Evolutionary conservation across 30 jellyfish, hydroid and myxozoan species (phyloP).

Genomic region (Aurelia aurita complex sp. Pacific): DNA sequence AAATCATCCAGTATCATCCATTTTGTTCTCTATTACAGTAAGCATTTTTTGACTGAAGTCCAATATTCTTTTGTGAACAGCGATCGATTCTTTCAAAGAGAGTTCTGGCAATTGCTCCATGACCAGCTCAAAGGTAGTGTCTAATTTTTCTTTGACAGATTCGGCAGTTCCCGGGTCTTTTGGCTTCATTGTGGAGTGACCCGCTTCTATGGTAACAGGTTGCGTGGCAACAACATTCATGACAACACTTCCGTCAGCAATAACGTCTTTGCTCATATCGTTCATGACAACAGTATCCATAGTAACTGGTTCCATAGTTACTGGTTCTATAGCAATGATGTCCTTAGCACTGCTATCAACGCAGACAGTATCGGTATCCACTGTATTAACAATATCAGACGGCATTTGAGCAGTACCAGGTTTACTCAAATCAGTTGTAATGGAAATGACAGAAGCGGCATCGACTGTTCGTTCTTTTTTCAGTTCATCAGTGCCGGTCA

Average conservation of each 20-base stretch:
- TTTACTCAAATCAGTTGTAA: too few relatives aligned
- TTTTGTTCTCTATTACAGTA: slow-evolving; percentile 14
- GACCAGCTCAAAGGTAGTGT: not conserved
- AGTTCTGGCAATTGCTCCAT: not conserved
- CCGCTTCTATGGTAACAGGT: not conserved
- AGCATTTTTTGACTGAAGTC: not conserved
- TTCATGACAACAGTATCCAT: too few relatives aligned
- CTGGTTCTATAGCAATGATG: too few relatives aligned
- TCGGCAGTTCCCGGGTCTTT: not conserved
- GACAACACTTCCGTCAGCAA: not conserved
- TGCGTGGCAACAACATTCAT: not conserved
- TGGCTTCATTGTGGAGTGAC: too few relatives aligned
- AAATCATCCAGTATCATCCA: not conserved
- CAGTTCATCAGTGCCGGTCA: too few relatives aligned
- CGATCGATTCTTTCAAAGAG: slow-evolving; percentile 21
- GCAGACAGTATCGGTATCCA: too few relatives aligned
- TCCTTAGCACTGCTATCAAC: too few relatives aligned
- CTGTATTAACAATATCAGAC: too few relatives aligned
- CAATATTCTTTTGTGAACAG: slow-evolving; percentile 1
- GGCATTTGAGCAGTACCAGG: too few relatives aligned
- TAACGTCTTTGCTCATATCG: not conserved
- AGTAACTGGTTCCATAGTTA: too few relatives aligned
- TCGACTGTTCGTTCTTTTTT: too few relatives aligned
- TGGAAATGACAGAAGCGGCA: too few relatives aligned
- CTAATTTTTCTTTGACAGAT: not conserved